These are phyloP conservation scores for Thomomys bottae DNA, from an alignment of 2,113 vertebrate species.

Conservation along the genomic window DNA sequence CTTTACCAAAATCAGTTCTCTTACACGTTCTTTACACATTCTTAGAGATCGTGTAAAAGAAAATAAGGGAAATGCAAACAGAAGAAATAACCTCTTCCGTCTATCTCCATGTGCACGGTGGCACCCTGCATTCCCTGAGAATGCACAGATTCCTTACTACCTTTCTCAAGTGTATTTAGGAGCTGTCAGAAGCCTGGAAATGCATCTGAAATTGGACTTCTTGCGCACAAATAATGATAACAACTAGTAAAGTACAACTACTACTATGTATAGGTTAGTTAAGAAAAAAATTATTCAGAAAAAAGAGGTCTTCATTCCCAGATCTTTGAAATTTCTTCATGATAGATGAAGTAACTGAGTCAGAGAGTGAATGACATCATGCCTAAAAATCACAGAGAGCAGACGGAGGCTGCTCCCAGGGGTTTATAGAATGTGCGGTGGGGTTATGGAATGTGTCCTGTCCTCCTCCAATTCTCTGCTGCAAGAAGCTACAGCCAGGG, in stretches of 20 bases:
- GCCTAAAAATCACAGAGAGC: neutral
- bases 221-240: neutral
- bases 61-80: too few species aligned
- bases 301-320: slow-evolving; percentile 21
- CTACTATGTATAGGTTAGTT: neutral
- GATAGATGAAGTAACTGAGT: neutral
- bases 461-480: neutral
- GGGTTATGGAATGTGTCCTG: neutral
- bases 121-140: neutral
- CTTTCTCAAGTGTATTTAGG: neutral
- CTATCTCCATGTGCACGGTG: fast-evolving
- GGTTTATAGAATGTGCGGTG: neutral
- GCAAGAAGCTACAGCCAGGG: neutral
- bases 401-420: neutral
- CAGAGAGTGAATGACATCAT: neutral
- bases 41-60: neutral
- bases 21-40: too few species aligned
- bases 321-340: neutral
- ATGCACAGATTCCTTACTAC: too few species aligned
- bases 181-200: neutral
- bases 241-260: neutral
- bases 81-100: too few species aligned
- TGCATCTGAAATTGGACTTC: neutral
- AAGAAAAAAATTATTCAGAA: neutral
- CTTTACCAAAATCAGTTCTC: neutral